A percentile compares a stretch with the other conserved stretches of the same genome.
These are phyloP conservation scores for Brachypterus glaber DNA, from an alignment of 2,888 invertebrate genomes.

Conservation along the genomic window DNA sequence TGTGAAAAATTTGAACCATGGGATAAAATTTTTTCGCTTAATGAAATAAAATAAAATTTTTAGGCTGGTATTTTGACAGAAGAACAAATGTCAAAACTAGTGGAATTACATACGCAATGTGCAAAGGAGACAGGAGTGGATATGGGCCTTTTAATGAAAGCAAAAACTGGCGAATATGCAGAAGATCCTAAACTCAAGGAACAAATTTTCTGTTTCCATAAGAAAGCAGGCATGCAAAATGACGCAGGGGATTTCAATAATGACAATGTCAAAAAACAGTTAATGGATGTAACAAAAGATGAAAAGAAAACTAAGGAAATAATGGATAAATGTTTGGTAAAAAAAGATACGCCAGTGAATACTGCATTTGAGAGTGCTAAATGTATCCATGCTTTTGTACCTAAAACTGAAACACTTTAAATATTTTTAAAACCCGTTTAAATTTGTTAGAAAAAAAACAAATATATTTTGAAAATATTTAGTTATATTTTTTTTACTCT, in stretches of 20 bases:
- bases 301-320: constrained; percentile 34
- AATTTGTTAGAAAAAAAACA: too few species aligned
- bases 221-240: constrained; percentile 42
- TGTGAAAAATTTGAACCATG: too few species aligned
- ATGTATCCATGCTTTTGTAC: constrained; percentile 35
- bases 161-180: constrained; percentile 42
- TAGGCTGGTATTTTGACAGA: too few species aligned
- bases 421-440: too few species aligned
- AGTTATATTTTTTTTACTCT: too few species aligned
- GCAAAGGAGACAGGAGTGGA: constrained; percentile 33
- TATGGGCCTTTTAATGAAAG: constrained; percentile 29
- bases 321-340: constrained; percentile 19
- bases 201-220: constrained; percentile 43
- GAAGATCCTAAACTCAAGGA: constrained; percentile 42
- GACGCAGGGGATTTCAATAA: constrained; percentile 27
- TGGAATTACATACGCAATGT: constrained; percentile 24
- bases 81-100: constrained; percentile 24
- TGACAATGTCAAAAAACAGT: constrained; percentile 39
- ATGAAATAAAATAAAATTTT: too few species aligned
- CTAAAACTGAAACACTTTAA: too few species aligned
- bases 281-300: constrained; percentile 38
- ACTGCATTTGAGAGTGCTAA: constrained; percentile 42
- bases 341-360: constrained; percentile 31
- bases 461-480: too few species aligned
- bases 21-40: too few species aligned